Percentiles rank a stretch among this genome's conserved stretches.
These are phyloP conservation scores for Notarius quadriscutis DNA, from an alignment of 2,113 vertebrate genomes.

Conservation along the genomic window DNA sequence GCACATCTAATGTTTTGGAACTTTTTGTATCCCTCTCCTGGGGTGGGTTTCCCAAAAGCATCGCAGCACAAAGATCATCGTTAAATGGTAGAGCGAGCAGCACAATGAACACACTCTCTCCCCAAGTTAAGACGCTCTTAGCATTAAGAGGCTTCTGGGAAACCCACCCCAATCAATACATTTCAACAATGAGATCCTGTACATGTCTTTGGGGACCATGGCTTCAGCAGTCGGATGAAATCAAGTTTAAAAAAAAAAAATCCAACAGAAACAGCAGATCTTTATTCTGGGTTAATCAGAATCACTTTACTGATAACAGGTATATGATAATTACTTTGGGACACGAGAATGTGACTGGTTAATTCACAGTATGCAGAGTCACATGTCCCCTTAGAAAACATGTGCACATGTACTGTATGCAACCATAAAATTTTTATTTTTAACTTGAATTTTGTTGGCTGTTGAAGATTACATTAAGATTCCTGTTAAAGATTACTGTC, in stretches of 20 bases:
- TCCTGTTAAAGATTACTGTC: too few species aligned
- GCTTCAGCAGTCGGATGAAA: neutral
- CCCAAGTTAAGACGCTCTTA: too few species aligned
- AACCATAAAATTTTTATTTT: too few species aligned
- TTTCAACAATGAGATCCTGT: too few species aligned
- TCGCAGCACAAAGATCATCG: too few species aligned
- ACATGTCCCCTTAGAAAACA: neutral
- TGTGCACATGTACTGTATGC: neutral
- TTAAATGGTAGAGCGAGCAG: too few species aligned
- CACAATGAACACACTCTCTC: too few species aligned
- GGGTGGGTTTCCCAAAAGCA: too few species aligned
- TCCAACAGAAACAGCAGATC: neutral
- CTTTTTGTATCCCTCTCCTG: too few species aligned
- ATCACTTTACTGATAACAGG: neutral
- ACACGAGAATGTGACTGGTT: neutral
- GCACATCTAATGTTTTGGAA: neutral
- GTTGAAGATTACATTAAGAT: neutral
- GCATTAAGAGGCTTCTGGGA: too few species aligned
- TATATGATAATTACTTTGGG: neutral
- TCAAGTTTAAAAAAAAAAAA: neutral
- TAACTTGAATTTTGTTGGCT: neutral
- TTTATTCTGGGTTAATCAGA: neutral
- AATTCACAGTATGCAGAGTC: neutral
- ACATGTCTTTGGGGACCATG: neutral
- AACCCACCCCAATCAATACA: too few species aligned